phyloP scores from a whole-genome alignment of 2,113 vertebrate genomes.

The Lota lota region DNA sequence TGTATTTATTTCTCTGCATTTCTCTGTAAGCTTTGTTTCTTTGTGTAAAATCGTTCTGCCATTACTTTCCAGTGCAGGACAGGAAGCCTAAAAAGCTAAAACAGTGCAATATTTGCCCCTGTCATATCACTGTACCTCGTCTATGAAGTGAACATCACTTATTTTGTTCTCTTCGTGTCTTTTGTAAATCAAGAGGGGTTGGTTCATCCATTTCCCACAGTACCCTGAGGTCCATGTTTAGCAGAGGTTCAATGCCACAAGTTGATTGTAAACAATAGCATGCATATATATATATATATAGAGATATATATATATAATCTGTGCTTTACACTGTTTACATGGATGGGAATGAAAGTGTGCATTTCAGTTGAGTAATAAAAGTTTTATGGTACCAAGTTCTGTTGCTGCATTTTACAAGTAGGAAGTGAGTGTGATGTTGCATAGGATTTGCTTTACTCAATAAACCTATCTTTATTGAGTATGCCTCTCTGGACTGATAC shows the following conservation, averaged over 20 bases:
- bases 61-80: slow-evolving; percentile 28
- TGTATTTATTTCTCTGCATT: slow-evolving; percentile 5
- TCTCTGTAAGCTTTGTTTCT: background rate
- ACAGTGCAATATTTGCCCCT: slow-evolving; percentile 58
- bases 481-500: background rate
- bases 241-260: slow-evolving; percentile 59
- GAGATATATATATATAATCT: background rate
- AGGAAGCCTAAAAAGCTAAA: slow-evolving; percentile 35
- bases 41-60: slow-evolving; percentile 10
- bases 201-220: slow-evolving; percentile 5
- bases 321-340: background rate
- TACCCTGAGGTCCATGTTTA: slow-evolving; percentile 57
- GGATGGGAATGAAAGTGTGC: slow-evolving; percentile 32
- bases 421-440: background rate
- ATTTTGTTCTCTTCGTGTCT: background rate
- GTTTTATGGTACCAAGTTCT: slow-evolving; percentile 31
- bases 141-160: background rate
- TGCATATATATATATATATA: slow-evolving; percentile 1
- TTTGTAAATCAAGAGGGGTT: slow-evolving; percentile 6
- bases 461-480: background rate
- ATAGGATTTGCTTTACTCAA: background rate
- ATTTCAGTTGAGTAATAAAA: slow-evolving; percentile 52
- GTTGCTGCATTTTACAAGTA: slow-evolving; percentile 11
- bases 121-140: slow-evolving; percentile 60
- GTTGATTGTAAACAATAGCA: slow-evolving; percentile 28